A percentile compares a stretch with the other conserved stretches of the same genome.
phyloP scores from a whole-genome alignment of 2,888 invertebrate species.

The Apotomis turbidana region DNA sequence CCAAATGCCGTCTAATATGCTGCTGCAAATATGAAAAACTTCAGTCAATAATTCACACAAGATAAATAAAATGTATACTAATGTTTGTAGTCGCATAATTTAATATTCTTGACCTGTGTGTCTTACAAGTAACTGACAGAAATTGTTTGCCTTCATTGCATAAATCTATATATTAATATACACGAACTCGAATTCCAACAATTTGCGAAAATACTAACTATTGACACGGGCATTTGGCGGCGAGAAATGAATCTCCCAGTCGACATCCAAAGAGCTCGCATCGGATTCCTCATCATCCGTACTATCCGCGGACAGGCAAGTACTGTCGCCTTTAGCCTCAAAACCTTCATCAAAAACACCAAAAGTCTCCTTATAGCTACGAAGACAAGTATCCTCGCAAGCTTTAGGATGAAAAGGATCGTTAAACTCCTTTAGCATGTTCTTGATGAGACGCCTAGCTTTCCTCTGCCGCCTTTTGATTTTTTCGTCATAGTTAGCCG shows the following conservation, averaged over 20 bases:
- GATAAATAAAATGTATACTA: too few species aligned
- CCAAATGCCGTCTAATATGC: too few species aligned
- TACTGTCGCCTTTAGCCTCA: slow-evolving; percentile 46
- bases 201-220: neutral
- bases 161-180: too few species aligned
- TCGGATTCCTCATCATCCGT: slow-evolving; percentile 57
- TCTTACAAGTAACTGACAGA: too few species aligned
- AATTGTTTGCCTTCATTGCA: too few species aligned
- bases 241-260: slow-evolving; percentile 76
- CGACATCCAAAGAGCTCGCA: slow-evolving; percentile 66
- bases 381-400: slow-evolving; percentile 63
- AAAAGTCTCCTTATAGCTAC: slow-evolving; percentile 62
- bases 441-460: slow-evolving; percentile 52
- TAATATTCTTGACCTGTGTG: too few species aligned
- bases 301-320: slow-evolving; percentile 42
- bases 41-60: too few species aligned
- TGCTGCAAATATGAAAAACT: too few species aligned
- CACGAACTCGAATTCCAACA: too few species aligned
- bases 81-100: too few species aligned
- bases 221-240: slow-evolving; percentile 57
- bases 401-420: slow-evolving; percentile 63
- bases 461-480: slow-evolving; percentile 54
- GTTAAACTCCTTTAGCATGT: slow-evolving; percentile 56
- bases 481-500: slow-evolving; percentile 58
- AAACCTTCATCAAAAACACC: slow-evolving; percentile 54